Evolutionary conservation across 2,797 vertebrate genomes (phyloP).

Genomic region (Coccyzus lansbergi): DNA sequence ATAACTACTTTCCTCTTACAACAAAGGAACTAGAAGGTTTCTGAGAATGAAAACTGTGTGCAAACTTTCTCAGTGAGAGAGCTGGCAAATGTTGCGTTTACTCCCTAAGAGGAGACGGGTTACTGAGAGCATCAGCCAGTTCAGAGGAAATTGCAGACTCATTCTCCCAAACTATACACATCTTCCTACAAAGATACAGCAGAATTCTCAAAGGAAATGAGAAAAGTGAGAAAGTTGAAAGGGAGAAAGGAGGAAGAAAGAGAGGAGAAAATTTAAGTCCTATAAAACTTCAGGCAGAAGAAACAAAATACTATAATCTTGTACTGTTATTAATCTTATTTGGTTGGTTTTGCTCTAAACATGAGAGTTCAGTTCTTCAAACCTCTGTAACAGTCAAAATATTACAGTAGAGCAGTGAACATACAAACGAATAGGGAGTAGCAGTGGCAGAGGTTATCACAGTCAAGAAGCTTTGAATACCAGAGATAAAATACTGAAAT

Average conservation of each 20-base stretch:
- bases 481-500: constrained; percentile 33
- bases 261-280: not conserved
- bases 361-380: not conserved
- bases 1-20: not conserved
- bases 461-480: not conserved
- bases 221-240: not conserved
- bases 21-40: not conserved
- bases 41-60: not conserved
- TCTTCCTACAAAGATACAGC: not conserved
- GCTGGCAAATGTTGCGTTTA: not conserved
- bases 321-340: not conserved
- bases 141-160: not conserved
- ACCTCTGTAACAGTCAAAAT: not conserved
- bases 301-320: not conserved
- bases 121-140: not conserved
- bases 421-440: not conserved
- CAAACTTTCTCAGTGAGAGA: not conserved
- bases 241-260: not conserved
- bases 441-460: not conserved
- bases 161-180: not conserved
- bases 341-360: not conserved
- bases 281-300: not conserved
- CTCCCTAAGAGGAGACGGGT: not conserved
- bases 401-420: not conserved
- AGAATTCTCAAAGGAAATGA: not conserved